These are phyloP conservation scores for Germaria angustata DNA, from an alignment of 2,888 invertebrate genomes.

Conservation along the genomic window DNA sequence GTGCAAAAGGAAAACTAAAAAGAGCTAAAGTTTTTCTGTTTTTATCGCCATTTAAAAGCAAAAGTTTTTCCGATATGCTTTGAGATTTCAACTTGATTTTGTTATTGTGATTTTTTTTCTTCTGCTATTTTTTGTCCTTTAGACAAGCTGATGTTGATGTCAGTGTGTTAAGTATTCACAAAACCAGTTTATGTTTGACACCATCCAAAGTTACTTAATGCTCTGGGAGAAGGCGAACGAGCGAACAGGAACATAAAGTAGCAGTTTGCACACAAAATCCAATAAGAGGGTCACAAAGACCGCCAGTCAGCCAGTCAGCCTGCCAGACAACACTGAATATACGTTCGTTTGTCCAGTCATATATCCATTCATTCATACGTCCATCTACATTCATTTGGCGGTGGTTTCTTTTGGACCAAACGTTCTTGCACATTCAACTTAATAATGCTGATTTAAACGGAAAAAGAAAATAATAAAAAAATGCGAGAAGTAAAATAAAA, in stretches of 20 bases:
- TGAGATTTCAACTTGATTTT: constrained; percentile 28
- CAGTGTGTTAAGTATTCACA: constrained; percentile 62
- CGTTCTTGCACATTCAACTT: constrained; percentile 29
- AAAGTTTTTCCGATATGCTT: constrained; percentile 51
- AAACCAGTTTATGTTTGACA: constrained; percentile 63
- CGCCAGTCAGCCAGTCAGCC: constrained; percentile 22
- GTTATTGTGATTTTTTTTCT: neutral
- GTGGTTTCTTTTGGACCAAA: constrained; percentile 24
- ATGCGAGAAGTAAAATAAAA: constrained; percentile 42
- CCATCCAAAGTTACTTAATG: constrained; percentile 62
- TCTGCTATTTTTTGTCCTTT: constrained; percentile 10
- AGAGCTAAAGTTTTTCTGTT: constrained; percentile 21
- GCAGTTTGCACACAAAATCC: constrained; percentile 38
- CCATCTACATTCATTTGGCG: constrained; percentile 32
- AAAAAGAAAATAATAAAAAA: constrained; percentile 3
- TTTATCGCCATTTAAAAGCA: constrained; percentile 43
- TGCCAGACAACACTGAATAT: neutral
- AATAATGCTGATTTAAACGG: neutral
- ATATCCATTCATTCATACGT: constrained; percentile 36
- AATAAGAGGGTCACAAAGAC: constrained; percentile 56
- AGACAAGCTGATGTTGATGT: constrained; percentile 43
- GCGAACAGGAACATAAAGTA: constrained; percentile 32
- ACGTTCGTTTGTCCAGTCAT: constrained; percentile 36
- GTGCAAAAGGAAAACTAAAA: neutral
- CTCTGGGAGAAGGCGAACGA: constrained; percentile 21